Conservation (phyloP, 1,140 invertebrate genomes). For the Drosophila guanche region DNA sequence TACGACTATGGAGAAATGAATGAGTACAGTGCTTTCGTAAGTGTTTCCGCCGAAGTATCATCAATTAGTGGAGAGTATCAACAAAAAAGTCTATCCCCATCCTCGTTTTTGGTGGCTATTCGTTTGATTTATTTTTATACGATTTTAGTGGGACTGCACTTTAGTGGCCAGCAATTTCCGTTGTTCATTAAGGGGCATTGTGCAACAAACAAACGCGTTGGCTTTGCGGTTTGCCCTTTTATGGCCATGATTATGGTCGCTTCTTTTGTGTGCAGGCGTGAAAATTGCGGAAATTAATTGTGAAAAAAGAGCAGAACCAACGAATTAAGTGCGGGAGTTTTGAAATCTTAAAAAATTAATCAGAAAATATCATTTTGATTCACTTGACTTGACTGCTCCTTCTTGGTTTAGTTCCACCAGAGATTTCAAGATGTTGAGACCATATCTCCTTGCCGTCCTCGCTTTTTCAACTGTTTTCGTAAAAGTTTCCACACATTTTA, state of each 20-base stretch:
- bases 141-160: conserved; percentile 34
- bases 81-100: too few relatives aligned
- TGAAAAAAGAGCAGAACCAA: not conserved
- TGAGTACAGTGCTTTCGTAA: not conserved
- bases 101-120: not conserved
- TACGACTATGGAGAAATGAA: conserved; percentile 5
- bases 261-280: conserved; percentile 38
- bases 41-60: too few relatives aligned
- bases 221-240: conserved; percentile 57
- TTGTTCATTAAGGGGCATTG: conserved; percentile 66
- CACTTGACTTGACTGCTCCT: too few relatives aligned
- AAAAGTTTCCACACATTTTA: too few relatives aligned
- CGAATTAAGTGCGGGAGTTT: not conserved
- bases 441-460: too few relatives aligned
- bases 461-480: too few relatives aligned
- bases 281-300: conserved; percentile 28
- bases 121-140: conserved; percentile 43
- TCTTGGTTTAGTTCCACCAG: too few relatives aligned
- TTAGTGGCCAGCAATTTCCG: conserved; percentile 48
- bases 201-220: conserved; percentile 52
- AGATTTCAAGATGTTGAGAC: too few relatives aligned
- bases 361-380: too few relatives aligned
- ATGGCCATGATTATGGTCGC: conserved; percentile 35
- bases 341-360: not conserved
- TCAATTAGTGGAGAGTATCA: not conserved